Conservation (phyloP, 2,113 vertebrate species). For the Phyllostomus hastatus region DNA sequence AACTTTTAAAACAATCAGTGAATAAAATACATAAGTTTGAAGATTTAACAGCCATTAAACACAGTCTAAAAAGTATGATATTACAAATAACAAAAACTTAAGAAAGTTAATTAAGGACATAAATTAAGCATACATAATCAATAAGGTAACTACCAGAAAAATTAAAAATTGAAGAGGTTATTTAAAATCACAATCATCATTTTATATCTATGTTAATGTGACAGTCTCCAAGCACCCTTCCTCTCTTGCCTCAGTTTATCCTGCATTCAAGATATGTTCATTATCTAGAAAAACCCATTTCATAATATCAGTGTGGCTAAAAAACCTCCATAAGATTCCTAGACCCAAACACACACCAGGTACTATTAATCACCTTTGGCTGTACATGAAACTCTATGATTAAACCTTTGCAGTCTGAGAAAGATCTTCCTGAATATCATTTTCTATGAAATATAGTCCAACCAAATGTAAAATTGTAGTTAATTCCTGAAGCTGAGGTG, state of each 20-base stretch:
- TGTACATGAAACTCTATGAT: background rate
- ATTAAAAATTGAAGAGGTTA: background rate
- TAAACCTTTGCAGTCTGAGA: background rate
- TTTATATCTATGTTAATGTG: background rate
- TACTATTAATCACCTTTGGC: background rate
- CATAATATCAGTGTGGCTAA: background rate
- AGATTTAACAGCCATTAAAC: background rate
- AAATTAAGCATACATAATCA: background rate
- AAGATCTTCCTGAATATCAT: background rate
- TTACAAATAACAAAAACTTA: background rate
- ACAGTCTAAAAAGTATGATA: background rate
- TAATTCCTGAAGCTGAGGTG: background rate
- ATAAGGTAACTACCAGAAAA: slow-evolving; percentile 9
- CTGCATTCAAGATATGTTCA: background rate
- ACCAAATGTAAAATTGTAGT: background rate
- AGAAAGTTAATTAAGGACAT: background rate
- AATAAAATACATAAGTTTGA: background rate
- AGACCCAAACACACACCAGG: background rate
- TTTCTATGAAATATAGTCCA: background rate
- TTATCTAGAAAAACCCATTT: background rate
- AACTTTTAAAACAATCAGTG: background rate
- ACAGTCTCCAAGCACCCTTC: background rate
- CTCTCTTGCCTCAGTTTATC: background rate
- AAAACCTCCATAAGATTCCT: background rate
- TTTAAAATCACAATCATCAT: background rate